phyloP scores from a whole-genome alignment of 1,140 invertebrate genomes.

The Patella vulgata region DNA sequence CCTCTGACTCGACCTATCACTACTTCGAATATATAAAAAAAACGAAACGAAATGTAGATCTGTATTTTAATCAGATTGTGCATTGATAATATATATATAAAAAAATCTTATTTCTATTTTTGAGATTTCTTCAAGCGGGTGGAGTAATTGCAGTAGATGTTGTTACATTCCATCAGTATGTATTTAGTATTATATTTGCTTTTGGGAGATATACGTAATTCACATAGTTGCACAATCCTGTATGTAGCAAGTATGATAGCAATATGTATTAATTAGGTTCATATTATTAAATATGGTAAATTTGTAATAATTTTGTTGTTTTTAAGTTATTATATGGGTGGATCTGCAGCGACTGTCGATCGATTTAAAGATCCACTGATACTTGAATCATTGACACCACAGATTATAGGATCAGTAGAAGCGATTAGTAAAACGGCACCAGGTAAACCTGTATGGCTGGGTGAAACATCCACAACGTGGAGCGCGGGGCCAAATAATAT shows the following conservation, averaged over 20 bases:
- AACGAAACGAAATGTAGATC: no score
- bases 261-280: no score
- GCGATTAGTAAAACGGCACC: slow-evolving; percentile 31
- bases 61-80: no score
- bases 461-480: not conserved
- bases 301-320: no score
- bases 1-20: no score
- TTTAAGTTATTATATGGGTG: slow-evolving; percentile 79
- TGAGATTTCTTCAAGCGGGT: not conserved
- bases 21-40: no score
- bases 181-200: no score
- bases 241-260: no score
- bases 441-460: slow-evolving; percentile 3
- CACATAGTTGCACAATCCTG: no score
- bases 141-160: not conserved
- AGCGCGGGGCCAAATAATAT: not conserved
- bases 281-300: no score
- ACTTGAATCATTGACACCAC: slow-evolving; percentile 75
- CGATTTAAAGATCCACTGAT: slow-evolving; percentile 76
- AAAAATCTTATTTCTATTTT: not conserved
- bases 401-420: slow-evolving; percentile 69
- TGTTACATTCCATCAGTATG: not conserved
- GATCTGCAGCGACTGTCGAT: slow-evolving; percentile 71
- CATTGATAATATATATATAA: no score
- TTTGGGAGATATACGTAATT: no score